Evolutionary conservation across 2,888 invertebrate genomes (phyloP).

Genomic region (Phaonia tiefii): DNA sequence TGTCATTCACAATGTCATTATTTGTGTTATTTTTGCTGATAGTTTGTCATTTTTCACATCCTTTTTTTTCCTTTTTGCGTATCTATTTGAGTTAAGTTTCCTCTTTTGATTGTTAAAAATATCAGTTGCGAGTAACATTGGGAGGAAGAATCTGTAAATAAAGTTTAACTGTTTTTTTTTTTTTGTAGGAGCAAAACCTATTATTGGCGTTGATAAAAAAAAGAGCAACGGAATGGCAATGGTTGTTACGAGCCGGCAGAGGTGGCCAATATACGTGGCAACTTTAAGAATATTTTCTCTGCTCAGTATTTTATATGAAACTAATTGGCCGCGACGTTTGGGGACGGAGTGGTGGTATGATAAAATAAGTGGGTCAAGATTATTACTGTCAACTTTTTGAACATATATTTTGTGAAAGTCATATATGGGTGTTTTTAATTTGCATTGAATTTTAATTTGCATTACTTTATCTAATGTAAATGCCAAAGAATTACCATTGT

Average conservation of each 20-base stretch:
- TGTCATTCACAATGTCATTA: constrained; percentile 4
- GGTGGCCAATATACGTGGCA: not conserved
- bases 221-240: not conserved
- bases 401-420: too few relatives aligned
- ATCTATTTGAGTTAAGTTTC: not conserved
- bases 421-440: too few relatives aligned
- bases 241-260: not conserved
- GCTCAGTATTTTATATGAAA: too few relatives aligned
- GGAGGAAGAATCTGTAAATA: not conserved
- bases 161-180: constrained; percentile 9
- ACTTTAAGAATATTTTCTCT: too few relatives aligned
- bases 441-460: too few relatives aligned
- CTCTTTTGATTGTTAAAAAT: not conserved
- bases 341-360: too few relatives aligned
- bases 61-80: not conserved
- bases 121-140: constrained; percentile 1
- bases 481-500: too few relatives aligned
- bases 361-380: too few relatives aligned
- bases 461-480: too few relatives aligned
- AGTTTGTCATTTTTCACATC: not conserved
- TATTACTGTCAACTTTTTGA: too few relatives aligned
- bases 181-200: not conserved
- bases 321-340: too few relatives aligned
- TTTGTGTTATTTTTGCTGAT: not conserved
- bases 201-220: not conserved